Conservation (phyloP, 2,888 invertebrate species). For the Galeruca laticollis region DNA sequence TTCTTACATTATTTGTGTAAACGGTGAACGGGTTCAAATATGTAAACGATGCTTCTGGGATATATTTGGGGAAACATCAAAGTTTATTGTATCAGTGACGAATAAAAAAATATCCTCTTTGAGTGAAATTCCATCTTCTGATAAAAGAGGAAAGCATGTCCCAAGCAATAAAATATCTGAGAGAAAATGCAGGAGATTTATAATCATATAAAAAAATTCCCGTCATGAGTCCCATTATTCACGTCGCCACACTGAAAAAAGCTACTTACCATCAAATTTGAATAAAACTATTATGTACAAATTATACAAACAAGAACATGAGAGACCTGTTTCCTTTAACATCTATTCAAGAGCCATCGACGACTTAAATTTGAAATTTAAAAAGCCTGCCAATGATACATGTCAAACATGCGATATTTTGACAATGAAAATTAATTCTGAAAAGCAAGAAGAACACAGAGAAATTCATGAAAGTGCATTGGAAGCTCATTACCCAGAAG, state of each 20-base stretch:
- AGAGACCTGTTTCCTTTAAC: no score
- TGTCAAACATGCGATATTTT: no score
- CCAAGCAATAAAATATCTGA: slow-evolving; percentile 2
- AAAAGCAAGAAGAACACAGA: not conserved
- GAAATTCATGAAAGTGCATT: not conserved
- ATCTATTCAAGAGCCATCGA: no score
- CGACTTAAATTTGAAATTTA: no score
- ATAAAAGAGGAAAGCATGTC: slow-evolving; percentile 4
- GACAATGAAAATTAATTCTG: no score
- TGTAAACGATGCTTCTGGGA: not conserved
- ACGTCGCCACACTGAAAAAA: not conserved
- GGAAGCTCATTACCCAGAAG: slow-evolving; percentile 4
- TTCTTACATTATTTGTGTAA: not conserved
- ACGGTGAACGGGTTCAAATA: not conserved
- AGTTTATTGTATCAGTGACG: no score
- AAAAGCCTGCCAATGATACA: no score
- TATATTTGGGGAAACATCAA: no score
- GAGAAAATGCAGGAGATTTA: not conserved
- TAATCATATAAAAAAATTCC: not conserved
- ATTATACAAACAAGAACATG: no score
- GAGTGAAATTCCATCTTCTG: not conserved
- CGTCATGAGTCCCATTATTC: slow-evolving; percentile 4
- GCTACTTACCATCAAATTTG: not conserved
- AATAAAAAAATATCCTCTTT: not conserved
- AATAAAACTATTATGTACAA: no score